Conservation (phyloP, 2,888 invertebrate genomes). For the Chelonus formosanus region DNA sequence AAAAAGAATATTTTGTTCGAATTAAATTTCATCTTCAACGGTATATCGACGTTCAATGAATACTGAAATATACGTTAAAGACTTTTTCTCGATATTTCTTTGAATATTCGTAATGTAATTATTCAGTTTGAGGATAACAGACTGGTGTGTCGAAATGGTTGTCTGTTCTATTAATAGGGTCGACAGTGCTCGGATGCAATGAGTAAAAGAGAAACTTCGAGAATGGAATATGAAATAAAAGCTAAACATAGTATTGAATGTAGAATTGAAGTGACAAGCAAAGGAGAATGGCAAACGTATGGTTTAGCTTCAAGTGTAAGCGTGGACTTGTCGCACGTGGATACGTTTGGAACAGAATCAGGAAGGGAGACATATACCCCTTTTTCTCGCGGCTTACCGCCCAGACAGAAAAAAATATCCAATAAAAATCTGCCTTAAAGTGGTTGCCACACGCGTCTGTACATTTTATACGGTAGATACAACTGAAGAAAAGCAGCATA, state of each 20-base stretch:
- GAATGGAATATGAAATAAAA: background rate
- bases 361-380: conserved; percentile 28
- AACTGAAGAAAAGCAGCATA: no score
- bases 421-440: conserved; percentile 55
- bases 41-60: no score
- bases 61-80: no score
- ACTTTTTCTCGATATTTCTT: no score
- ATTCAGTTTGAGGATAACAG: no score
- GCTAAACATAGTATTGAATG: background rate
- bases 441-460: conserved; percentile 44
- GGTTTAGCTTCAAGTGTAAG: conserved; percentile 10
- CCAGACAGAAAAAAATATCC: conserved; percentile 49
- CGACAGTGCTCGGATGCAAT: no score
- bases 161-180: no score
- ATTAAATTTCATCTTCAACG: no score
- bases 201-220: no score
- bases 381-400: conserved; percentile 43
- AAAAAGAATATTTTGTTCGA: conserved; percentile 6
- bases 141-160: no score
- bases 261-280: background rate
- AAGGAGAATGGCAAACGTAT: conserved; percentile 10
- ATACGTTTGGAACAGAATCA: conserved; percentile 30
- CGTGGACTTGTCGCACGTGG: conserved; percentile 33
- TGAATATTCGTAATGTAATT: no score
- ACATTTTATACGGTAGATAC: conserved; percentile 7